These are phyloP conservation scores for Pseudonaja textilis DNA, from an alignment of 2,113 vertebrate genomes.

Conservation along the genomic window DNA sequence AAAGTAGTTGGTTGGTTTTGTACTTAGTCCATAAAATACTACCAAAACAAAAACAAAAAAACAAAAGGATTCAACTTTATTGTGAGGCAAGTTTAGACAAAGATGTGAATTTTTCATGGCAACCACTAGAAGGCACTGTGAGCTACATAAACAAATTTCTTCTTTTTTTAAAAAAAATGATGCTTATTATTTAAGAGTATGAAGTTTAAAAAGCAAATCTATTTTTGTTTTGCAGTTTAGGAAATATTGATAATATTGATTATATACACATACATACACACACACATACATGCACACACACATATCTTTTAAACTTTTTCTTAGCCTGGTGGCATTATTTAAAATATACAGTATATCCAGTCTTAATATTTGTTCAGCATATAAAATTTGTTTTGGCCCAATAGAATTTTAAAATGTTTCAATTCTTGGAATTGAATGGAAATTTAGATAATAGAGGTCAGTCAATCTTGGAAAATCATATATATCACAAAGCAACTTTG, in stretches of 20 bases:
- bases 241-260: too few relatives aligned
- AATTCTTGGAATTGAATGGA: not conserved
- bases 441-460: not conserved
- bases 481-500: not conserved
- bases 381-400: not conserved
- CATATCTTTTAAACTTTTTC: too few relatives aligned
- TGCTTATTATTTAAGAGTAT: not conserved
- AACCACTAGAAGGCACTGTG: constrained; percentile 54
- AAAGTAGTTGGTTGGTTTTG: not conserved
- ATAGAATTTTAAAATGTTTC: not conserved
- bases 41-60: not conserved
- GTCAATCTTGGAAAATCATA: not conserved
- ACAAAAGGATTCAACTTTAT: not conserved
- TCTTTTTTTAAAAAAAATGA: not conserved
- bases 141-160: not conserved
- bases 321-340: not conserved
- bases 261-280: too few relatives aligned
- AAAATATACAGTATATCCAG: not conserved
- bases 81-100: not conserved
- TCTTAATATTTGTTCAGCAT: not conserved
- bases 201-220: not conserved
- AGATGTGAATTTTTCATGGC: not conserved
- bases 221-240: not conserved
- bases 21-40: not conserved
- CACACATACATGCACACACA: too few relatives aligned